Evolutionary conservation across 2,888 invertebrate species (phyloP), one percentile per base, ranked within the genome.

Genomic region (Eutolmus rufibarbis): DNA sequence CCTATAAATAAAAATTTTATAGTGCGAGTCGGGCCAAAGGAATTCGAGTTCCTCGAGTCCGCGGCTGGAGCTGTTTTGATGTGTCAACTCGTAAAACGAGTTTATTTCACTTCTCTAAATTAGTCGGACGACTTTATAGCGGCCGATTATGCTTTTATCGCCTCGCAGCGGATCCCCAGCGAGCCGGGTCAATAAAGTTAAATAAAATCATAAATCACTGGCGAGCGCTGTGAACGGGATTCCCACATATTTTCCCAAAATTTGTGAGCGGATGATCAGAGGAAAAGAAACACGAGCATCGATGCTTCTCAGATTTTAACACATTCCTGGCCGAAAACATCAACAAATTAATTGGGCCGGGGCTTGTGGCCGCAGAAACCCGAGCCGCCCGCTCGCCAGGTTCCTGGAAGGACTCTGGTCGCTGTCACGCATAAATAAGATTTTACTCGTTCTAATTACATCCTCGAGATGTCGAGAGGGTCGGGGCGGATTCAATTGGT

Each of bases 391-490:
- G 43, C 1, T 51, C 28, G 23, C 12, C 74, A 85, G 34, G 40
- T 85, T 85, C 85, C 74, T 40, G 85, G 85, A 85, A 85, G 74
- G 85, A 85, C 74, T 16, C 46, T 43, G n/a, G 9, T 46, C 3
- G 46, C 85, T 74, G 82, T 82, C 82, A 37, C 57, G 57, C 82
- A 82, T 82, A 82, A 82, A 82, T 82, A 85, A 85, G 74, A 74
- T 46, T 74, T 85, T 37, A 14, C 74, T 16, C 74, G 46, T 14
- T 40, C 74, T 85, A 85, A 85, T 85, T 85, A 28, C 46, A 74
- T 74, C 85, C 74, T 43, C 12, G 74, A 23, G 37, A 85, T 43
- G 74, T 43, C 16, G 16, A 74, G 40, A 74, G 34, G 74, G n/a
- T 14, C 40, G 37, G 85, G 85, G 14, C 37, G n/a, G 16, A 28